Conservation (phyloP, 2,888 invertebrate species). For the Caenorhabditis doughertyi region DNA sequence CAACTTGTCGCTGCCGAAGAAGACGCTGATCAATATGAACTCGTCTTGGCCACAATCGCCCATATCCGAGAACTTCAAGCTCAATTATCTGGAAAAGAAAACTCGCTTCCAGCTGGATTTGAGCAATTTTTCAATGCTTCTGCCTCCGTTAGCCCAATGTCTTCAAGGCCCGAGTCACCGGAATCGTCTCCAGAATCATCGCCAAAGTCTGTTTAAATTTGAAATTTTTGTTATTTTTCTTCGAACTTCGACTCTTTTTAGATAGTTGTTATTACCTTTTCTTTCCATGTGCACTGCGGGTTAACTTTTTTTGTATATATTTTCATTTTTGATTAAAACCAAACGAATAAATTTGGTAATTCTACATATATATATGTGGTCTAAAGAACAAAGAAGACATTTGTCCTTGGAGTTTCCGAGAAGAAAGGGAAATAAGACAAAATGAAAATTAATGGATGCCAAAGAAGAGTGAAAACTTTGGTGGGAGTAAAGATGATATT, state of each 20-base stretch:
- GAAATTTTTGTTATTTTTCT: neutral
- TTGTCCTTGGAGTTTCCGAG: neutral
- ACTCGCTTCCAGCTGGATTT: conserved; percentile 64
- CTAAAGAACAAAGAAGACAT: neutral
- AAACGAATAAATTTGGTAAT: neutral
- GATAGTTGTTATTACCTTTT: neutral
- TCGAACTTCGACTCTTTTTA: neutral
- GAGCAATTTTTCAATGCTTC: conserved; percentile 50
- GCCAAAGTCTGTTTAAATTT: conserved; percentile 13
- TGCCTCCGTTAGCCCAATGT: conserved; percentile 37
- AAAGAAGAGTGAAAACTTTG: neutral
- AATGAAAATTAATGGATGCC: neutral
- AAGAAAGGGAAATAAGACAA: neutral
- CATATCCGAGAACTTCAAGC: conserved; percentile 72
- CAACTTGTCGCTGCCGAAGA: conserved; percentile 67
- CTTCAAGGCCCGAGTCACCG: conserved; percentile 44
- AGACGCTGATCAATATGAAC: conserved; percentile 65
- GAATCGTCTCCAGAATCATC: conserved; percentile 34
- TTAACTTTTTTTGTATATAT: conserved; percentile 3
- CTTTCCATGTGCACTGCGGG: neutral
- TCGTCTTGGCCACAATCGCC: conserved; percentile 70
- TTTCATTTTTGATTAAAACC: neutral
- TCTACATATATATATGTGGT: neutral
- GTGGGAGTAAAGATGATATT: neutral
- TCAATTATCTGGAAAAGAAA: conserved; percentile 63